Conservation (phyloP, 1,140 invertebrate genomes). For the Nephila pilipes region DNA sequence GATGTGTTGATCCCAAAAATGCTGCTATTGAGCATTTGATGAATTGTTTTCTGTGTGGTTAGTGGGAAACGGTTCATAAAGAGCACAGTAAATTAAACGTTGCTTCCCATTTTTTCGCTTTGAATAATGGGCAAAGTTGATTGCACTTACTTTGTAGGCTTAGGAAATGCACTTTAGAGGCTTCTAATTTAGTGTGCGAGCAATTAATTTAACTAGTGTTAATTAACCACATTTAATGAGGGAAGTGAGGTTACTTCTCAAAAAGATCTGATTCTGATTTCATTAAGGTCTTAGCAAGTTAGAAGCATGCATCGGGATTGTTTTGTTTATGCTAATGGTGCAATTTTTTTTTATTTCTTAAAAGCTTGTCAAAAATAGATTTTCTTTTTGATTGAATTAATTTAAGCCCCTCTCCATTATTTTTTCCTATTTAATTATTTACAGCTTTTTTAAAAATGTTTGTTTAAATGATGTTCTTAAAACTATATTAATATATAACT, state of each 20-base stretch:
- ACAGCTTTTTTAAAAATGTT: too few relatives aligned
- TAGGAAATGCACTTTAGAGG: constrained; percentile 7
- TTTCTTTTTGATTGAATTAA: too few relatives aligned
- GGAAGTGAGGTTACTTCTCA: not conserved
- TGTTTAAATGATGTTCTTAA: too few relatives aligned
- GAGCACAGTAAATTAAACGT: constrained; percentile 27
- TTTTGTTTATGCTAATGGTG: not conserved
- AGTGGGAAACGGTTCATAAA: not conserved
- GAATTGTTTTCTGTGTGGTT: constrained; percentile 57
- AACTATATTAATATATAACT: too few relatives aligned
- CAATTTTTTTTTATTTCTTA: not conserved
- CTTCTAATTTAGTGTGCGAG: constrained; percentile 27
- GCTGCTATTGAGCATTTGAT: constrained; percentile 61
- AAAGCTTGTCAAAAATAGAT: not conserved
- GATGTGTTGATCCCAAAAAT: constrained; percentile 67
- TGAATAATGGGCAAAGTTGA: not conserved
- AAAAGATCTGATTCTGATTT: constrained; percentile 32
- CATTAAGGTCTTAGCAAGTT: constrained; percentile 4
- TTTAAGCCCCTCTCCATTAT: too few relatives aligned
- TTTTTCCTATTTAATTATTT: too few relatives aligned
- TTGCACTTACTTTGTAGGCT: constrained; percentile 29
- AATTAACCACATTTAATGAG: constrained; percentile 45
- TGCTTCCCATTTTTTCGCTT: not conserved
- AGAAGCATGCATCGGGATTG: not conserved
- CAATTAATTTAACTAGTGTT: constrained; percentile 47